These are phyloP conservation scores for Chaetodon trifasciatus DNA, from an alignment of 2,797 vertebrate genomes.

Conservation along the genomic window DNA sequence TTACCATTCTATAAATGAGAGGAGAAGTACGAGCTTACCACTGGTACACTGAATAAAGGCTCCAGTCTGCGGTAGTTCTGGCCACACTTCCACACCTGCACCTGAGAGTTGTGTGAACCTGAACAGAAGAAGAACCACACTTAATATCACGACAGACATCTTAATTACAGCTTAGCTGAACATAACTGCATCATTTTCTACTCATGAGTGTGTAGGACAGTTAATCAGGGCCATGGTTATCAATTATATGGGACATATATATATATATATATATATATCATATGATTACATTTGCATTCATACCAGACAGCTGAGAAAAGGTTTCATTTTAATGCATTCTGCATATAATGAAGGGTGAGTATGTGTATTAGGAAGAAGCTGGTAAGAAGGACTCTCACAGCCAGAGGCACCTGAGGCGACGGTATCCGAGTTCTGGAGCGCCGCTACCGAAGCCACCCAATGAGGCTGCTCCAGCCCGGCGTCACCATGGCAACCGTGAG, in stretches of 20 bases:
- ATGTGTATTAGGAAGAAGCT: conserved; percentile 29
- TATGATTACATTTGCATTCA: background rate
- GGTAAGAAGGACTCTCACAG: conserved; percentile 73
- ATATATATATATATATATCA: too few relatives aligned
- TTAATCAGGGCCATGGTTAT: background rate
- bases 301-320: background rate
- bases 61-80: conserved; percentile 89
- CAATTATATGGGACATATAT: background rate
- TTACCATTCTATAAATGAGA: background rate
- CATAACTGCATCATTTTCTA: background rate
- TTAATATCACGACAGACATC: background rate
- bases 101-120: conserved; percentile 91
- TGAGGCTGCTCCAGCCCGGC: conserved; percentile 89
- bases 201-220: background rate
- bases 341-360: background rate
- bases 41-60: conserved; percentile 88
- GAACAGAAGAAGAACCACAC: conserved; percentile 21
- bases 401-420: conserved; percentile 92
- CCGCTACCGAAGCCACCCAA: conserved; percentile 93
- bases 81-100: conserved; percentile 93
- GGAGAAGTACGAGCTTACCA: conserved; percentile 86
- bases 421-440: conserved; percentile 93
- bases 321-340: background rate
- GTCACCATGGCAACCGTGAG: conserved; percentile 88
- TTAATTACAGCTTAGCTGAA: background rate